Evolutionary conservation across 2,797 vertebrate species (phyloP).

Genomic region (Lepus oiostolus): DNA sequence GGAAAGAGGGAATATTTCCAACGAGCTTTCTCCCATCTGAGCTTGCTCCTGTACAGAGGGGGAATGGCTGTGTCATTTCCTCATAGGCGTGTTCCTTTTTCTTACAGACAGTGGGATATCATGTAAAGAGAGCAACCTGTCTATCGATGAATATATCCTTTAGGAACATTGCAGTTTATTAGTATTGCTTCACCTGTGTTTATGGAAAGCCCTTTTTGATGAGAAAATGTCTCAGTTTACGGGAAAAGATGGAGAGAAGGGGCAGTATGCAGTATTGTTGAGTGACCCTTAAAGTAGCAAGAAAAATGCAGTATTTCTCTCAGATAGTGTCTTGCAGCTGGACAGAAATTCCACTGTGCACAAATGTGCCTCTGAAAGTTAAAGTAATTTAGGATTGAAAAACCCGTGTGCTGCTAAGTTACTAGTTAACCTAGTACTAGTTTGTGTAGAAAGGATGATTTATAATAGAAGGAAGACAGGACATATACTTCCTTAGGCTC

Average conservation of each 20-base stretch:
- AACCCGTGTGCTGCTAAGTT: not conserved
- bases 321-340: not conserved
- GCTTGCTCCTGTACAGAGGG: not conserved
- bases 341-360: not conserved
- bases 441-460: not conserved
- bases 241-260: not conserved
- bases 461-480: conserved; percentile 2
- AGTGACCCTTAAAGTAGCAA: not conserved
- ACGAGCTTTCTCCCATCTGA: not conserved
- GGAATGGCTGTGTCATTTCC: not conserved
- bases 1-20: not conserved
- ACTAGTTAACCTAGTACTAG: not conserved
- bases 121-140: not conserved
- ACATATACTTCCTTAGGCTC: not conserved
- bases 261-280: not conserved
- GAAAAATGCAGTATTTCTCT: not conserved
- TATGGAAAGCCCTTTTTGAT: conserved; percentile 67
- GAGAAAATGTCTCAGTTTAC: conserved; percentile 51
- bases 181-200: conserved; percentile 28
- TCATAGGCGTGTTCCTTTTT: not conserved
- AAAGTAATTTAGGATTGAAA: not conserved
- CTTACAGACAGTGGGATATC: not conserved
- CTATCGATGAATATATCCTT: not conserved
- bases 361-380: conserved; percentile 34
- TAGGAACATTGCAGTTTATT: not conserved